Percentiles rank a stretch among this genome's conserved stretches.
These are phyloP conservation scores for Momotus momota DNA, from an alignment of 2,797 vertebrate species.

Conservation along the genomic window DNA sequence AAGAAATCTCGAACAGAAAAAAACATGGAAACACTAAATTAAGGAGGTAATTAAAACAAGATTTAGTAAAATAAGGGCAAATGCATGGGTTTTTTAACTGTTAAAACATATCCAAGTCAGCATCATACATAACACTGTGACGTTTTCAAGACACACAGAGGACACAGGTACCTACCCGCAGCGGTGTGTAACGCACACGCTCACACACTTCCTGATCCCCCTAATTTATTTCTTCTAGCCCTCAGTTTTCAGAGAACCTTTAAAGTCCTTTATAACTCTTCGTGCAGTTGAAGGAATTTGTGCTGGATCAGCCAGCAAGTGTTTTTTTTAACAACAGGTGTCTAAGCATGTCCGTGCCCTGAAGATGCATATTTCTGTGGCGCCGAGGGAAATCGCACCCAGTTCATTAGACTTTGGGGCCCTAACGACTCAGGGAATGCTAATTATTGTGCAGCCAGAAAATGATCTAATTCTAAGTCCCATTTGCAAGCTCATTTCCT, in stretches of 20 bases:
- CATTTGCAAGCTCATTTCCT: slow-evolving; percentile 30
- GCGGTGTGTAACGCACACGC: accelerated
- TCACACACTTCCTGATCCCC: not conserved
- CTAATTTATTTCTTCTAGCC: too few relatives aligned
- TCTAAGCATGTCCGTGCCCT: not conserved
- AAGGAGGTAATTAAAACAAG: not conserved
- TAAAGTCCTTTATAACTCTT: not conserved
- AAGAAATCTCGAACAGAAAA: not conserved
- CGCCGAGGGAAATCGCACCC: not conserved
- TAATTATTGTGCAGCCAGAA: slow-evolving; percentile 2
- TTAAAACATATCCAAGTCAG: not conserved
- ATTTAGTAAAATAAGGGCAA: not conserved
- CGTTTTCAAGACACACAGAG: not conserved
- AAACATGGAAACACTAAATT: not conserved
- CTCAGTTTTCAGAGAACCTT: not conserved
- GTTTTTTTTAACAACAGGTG: not conserved
- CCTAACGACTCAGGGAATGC: not conserved
- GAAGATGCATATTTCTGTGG: not conserved
- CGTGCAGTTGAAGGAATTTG: accelerated
- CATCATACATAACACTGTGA: accelerated
- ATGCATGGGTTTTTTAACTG: not conserved
- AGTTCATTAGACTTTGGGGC: not conserved
- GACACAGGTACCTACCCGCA: not conserved
- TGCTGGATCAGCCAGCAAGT: not conserved
- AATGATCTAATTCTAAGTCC: slow-evolving; percentile 4